Base-by-base conservation (phyloP, 2,888 invertebrate genomes). In the Cosmopolites sordidus region DNA sequence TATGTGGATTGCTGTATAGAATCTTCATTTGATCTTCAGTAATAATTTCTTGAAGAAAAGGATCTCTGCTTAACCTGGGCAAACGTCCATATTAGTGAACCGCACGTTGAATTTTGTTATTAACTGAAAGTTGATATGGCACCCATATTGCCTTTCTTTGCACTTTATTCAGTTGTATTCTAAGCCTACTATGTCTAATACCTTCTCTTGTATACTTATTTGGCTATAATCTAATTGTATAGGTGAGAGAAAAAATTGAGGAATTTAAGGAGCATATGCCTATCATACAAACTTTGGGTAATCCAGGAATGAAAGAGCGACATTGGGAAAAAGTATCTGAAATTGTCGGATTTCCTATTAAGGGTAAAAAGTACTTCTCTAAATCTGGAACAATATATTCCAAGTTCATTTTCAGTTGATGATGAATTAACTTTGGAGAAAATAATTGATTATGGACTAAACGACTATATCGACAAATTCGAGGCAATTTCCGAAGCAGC, bases 301-400 rank as follows among this genome's bases (percentile, higher is more conserved):
- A 97, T 77, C 95, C 95, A 0, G 95, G 94, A 47, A 84, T 97
- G 84, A 91, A 92, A 68, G 81, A 78, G 1, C 82, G 93, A 0
- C 96, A 96, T 72, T 96, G 96, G 96, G 92, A 93, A 67, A 87
- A 87, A 74, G 86, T 97, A 3, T 94, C 95, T 0, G 95, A 96
- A 67, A 89, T 95, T 56, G 90, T 96, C 61, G 96, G 96, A 0
- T 94, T 93, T 72, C 92, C 93, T 0, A 88, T 97, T 38, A 82
- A 86, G 56, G 52, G 58, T 58, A 48, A n/a, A n/a, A n/a, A 22
- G 22, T 22, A 8, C 4, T 18, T 22, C 3, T 22, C 22, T 22
- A n/a, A n/a, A n/a, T n/a, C n/a, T n/a, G n/a, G n/a, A 22, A 8
- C 8, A 22, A 5, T 22, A 5, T 3, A 22, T 22, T 22, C 8